Percentiles rank a stretch among this genome's conserved stretches.
Evolutionary conservation across 2,797 vertebrate species (phyloP).

Genomic region (Hipposideros larvatus): DNA sequence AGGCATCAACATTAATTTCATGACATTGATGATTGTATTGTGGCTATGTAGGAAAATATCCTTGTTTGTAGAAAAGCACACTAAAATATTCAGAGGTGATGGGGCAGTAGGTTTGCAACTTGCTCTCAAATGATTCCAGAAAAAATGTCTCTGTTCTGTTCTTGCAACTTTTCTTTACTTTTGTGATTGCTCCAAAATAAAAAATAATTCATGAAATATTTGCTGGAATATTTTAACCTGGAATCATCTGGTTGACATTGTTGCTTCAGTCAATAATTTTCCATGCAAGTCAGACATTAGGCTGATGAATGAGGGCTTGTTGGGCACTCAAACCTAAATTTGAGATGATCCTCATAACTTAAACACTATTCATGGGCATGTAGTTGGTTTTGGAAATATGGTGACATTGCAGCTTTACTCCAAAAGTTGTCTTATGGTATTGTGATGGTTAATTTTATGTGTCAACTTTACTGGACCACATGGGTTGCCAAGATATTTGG

Average conservation of each 20-base stretch:
- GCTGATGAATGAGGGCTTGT: not conserved
- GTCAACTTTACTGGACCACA: not conserved
- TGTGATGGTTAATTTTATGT: not conserved
- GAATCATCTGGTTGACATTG: not conserved
- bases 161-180: not conserved
- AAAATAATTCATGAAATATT: slow-evolving; percentile 4
- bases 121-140: not conserved
- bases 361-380: not conserved
- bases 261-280: slow-evolving; percentile 11
- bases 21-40: not conserved
- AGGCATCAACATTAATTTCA: not conserved
- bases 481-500: not conserved
- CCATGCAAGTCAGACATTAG: not conserved
- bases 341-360: not conserved
- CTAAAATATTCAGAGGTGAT: not conserved
- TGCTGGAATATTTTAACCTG: not conserved
- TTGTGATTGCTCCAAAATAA: not conserved
- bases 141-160: not conserved
- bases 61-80: not conserved
- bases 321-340: not conserved
- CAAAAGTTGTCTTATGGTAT: not conserved
- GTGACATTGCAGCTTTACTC: not conserved
- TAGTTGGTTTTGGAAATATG: not conserved
- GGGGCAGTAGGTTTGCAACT: not conserved
- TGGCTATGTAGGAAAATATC: not conserved